phyloP scores from a whole-genome alignment of 2,113 vertebrate genomes.

The Notarius lentiginosus region DNA sequence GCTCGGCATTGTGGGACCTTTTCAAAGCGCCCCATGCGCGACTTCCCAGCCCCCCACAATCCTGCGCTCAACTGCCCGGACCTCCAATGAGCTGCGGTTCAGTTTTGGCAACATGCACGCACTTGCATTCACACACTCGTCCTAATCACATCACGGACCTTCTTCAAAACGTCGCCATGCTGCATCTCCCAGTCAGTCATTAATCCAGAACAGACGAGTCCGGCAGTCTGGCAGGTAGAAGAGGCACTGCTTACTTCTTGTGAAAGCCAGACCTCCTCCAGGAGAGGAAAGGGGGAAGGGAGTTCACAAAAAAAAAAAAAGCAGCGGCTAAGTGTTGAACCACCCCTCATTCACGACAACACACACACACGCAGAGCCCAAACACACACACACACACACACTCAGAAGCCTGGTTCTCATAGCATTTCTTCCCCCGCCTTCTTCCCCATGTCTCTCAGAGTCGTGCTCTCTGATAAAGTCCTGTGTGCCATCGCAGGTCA shows the following conservation, averaged over 20 bases:
- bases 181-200: not conserved
- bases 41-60: constrained; percentile 34
- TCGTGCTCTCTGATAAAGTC: constrained; percentile 70
- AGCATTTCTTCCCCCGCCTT: not conserved
- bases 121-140: not conserved
- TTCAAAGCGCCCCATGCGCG: constrained; percentile 38
- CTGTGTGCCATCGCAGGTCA: constrained; percentile 70
- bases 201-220: not conserved
- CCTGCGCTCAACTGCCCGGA: constrained; percentile 26
- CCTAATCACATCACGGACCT: not conserved
- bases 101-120: not conserved
- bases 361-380: constrained; percentile 50
- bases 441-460: constrained; percentile 57
- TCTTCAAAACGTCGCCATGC: not conserved
- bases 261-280: constrained; percentile 28
- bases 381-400: constrained; percentile 47
- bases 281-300: constrained; percentile 54
- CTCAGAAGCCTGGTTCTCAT: constrained; percentile 26
- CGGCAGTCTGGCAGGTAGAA: not conserved
- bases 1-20: constrained; percentile 38
- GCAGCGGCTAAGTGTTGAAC: constrained; percentile 63
- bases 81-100: not conserved
- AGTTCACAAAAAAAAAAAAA: constrained; percentile 49
- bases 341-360: constrained; percentile 54
- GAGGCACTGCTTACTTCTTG: not conserved